These are phyloP conservation scores for Tenthredo notha DNA, from an alignment of 2,888 invertebrate genomes.

Conservation along the genomic window DNA sequence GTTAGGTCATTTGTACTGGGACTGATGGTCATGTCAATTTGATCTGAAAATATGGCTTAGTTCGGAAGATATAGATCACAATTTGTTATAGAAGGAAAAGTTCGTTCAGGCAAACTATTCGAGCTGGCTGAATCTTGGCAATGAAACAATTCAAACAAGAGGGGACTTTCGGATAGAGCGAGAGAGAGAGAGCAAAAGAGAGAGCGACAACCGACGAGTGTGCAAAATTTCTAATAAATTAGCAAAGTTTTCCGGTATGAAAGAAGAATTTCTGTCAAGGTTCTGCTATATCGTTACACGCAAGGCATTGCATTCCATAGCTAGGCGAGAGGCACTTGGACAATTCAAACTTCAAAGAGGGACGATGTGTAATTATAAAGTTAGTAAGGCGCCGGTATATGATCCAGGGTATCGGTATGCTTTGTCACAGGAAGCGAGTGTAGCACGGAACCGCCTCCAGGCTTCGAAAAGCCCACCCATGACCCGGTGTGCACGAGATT, in stretches of 20 bases:
- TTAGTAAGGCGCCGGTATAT: background rate
- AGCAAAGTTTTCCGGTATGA: background rate
- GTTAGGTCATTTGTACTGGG: no score
- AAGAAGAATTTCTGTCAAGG: background rate
- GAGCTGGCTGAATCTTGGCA: background rate
- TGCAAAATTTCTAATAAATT: background rate
- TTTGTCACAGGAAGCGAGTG: conserved; percentile 31
- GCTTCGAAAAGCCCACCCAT: background rate
- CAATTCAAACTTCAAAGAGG: conserved; percentile 36
- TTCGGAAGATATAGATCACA: no score
- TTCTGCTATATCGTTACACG: background rate
- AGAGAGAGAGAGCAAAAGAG: background rate
- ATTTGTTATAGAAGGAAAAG: no score
- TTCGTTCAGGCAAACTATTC: no score
- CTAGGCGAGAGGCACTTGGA: background rate
- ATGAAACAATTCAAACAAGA: background rate
- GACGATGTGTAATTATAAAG: conserved; percentile 42
- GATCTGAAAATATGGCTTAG: no score
- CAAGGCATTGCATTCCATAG: background rate
- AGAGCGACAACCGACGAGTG: background rate
- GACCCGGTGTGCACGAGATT: background rate
- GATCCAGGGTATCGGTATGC: conserved; percentile 35
- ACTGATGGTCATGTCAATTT: no score
- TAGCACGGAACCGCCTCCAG: background rate
- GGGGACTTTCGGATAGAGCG: background rate